Evolutionary conservation across 2,113 vertebrate species (phyloP).

Genomic region (Struthio camelus): DNA sequence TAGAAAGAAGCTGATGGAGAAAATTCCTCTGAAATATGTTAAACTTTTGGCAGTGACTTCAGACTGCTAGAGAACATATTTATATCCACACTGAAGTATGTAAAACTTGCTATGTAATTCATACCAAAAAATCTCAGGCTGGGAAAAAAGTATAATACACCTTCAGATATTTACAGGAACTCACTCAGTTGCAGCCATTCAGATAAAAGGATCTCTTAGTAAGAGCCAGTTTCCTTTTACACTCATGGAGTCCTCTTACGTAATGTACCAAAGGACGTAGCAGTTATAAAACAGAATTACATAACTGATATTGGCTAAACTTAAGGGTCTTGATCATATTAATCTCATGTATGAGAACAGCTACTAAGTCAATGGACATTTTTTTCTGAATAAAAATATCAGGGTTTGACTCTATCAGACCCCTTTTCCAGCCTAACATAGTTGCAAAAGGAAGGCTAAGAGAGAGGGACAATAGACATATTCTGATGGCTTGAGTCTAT

Average conservation of each 20-base stretch:
- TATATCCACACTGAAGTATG: neutral
- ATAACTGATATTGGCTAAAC: neutral
- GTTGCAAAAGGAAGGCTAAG: neutral
- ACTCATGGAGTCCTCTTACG: neutral
- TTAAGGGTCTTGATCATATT: neutral
- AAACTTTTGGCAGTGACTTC: neutral
- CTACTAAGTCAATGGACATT: neutral
- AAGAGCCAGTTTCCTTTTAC: neutral
- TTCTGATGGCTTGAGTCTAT: neutral
- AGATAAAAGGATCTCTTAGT: neutral
- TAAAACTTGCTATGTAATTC: neutral
- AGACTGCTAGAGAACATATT: neutral
- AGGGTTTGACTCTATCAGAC: neutral
- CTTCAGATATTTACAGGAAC: neutral
- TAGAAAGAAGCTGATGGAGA: neutral
- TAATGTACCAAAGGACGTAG: neutral
- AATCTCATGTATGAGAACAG: neutral
- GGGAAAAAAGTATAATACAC: neutral
- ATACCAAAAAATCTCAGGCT: neutral
- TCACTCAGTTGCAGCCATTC: neutral
- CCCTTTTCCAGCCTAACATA: neutral
- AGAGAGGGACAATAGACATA: neutral
- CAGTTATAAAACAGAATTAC: neutral
- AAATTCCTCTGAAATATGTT: neutral
- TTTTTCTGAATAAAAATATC: neutral